These are phyloP conservation scores for Taeniopygia guttata DNA, from an alignment of 2,797 vertebrate species.

Conservation along the genomic window DNA sequence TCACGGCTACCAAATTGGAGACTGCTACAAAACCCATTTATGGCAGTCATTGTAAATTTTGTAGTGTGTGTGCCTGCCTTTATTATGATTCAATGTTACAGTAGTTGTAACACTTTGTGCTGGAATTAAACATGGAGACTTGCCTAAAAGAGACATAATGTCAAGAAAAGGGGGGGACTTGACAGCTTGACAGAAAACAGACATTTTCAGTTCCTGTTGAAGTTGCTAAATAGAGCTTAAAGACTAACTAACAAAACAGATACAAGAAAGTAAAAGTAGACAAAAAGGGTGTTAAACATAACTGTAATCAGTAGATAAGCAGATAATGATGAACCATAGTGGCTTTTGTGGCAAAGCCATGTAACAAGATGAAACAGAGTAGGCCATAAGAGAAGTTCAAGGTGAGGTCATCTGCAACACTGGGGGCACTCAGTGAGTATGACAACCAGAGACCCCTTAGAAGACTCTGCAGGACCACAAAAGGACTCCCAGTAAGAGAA, in stretches of 20 bases:
- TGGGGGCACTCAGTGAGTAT: not conserved
- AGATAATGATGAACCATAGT: too few species aligned
- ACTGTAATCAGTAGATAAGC: not conserved
- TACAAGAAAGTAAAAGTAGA: not conserved
- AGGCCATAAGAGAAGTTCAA: not conserved
- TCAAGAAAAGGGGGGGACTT: not conserved
- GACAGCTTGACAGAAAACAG: not conserved
- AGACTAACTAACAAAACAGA: not conserved
- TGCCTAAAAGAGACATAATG: not conserved
- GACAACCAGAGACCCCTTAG: not conserved
- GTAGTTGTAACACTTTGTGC: not conserved
- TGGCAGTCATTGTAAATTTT: not conserved
- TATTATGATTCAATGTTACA: not conserved
- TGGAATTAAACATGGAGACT: too few species aligned
- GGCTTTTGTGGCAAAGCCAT: not conserved
- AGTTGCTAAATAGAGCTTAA: not conserved
- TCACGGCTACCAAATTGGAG: not conserved
- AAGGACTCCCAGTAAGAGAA: not conserved
- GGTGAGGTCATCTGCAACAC: not conserved
- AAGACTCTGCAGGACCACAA: not conserved
- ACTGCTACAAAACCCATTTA: not conserved
- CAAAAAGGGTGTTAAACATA: not conserved
- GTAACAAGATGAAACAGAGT: not conserved
- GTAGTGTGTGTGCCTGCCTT: too few species aligned
- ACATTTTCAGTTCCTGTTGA: not conserved